phyloP scores from a whole-genome alignment of 1,140 invertebrate species.

The Penaeus japonicus region DNA sequence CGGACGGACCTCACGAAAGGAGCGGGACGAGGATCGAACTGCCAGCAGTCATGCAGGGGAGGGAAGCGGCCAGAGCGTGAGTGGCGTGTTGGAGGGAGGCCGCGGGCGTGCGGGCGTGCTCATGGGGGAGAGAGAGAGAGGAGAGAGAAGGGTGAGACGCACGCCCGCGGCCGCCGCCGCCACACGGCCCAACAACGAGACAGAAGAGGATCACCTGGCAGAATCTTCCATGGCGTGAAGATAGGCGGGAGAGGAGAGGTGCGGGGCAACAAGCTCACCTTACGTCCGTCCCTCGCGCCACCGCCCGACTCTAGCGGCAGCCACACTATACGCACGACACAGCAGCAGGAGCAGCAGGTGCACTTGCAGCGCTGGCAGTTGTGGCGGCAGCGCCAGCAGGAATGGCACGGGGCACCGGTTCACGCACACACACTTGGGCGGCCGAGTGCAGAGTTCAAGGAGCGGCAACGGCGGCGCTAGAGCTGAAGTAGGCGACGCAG shows the following conservation, averaged over 20 bases:
- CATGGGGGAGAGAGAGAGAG: neutral
- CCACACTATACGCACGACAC: neutral
- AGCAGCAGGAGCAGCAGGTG: neutral
- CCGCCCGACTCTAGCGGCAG: neutral
- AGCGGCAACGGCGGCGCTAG: too few relatives aligned
- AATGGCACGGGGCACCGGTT: too few relatives aligned
- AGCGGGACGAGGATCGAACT: neutral
- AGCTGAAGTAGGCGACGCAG: too few relatives aligned
- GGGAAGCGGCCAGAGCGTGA: constrained; percentile 23
- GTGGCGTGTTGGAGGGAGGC: neutral
- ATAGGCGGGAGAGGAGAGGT: constrained; percentile 20
- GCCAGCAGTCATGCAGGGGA: constrained; percentile 14
- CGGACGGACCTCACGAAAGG: neutral
- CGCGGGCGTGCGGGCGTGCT: constrained; percentile 20
- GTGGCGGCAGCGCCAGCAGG: too few relatives aligned
- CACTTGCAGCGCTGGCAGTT: too few relatives aligned
- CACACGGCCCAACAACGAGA: constrained; percentile 9
- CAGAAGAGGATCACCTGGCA: constrained; percentile 24
- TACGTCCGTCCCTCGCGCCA: constrained; percentile 6
- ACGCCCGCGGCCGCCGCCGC: constrained; percentile 1
- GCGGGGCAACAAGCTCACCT: constrained; percentile 15
- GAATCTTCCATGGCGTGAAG: constrained; percentile 25
- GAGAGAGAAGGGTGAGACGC: neutral
- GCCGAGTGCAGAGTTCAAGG: too few relatives aligned
- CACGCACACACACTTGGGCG: too few relatives aligned